Percentiles rank a stretch among this genome's conserved stretches.
phyloP scores from a whole-genome alignment of 2,113 vertebrate species.

The Hassar affinis region DNA sequence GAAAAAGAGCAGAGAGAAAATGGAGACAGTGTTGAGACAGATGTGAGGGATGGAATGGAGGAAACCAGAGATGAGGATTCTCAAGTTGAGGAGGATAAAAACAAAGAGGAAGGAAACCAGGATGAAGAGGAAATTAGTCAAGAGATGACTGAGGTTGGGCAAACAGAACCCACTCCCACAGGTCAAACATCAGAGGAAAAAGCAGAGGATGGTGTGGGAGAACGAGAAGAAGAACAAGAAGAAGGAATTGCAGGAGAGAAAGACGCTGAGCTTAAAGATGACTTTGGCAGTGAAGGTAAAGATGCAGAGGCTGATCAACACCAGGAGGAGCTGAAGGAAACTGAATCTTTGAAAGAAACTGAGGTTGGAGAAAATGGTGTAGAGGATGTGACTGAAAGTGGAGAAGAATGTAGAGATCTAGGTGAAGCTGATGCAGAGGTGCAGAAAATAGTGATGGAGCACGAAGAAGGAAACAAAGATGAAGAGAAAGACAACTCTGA shows the following conservation, averaged over 20 bases:
- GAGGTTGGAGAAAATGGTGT: constrained; percentile 9
- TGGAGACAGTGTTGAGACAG: constrained; percentile 3
- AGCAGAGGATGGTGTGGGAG: not conserved
- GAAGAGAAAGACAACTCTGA: constrained; percentile 7
- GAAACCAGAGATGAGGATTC: not conserved
- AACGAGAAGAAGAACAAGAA: constrained; percentile 10
- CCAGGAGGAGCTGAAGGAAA: not conserved
- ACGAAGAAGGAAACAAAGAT: not conserved
- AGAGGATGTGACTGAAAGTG: not conserved
- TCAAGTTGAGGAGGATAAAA: not conserved
- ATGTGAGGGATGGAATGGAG: not conserved
- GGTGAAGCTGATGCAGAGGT: not conserved
- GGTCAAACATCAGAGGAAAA: not conserved
- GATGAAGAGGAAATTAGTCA: not conserved
- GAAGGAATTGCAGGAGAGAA: constrained; percentile 7
- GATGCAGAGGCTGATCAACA: not conserved
- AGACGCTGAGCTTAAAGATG: not conserved
- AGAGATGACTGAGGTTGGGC: not conserved
- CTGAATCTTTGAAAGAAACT: not conserved
- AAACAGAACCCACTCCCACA: not conserved
- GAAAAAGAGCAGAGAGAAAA: not conserved
- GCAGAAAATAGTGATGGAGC: not conserved
- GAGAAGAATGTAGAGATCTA: not conserved
- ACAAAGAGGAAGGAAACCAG: not conserved
- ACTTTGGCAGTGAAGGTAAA: not conserved